phyloP scores from a whole-genome alignment of 2,797 vertebrate genomes.

The Florisuga fusca region DNA sequence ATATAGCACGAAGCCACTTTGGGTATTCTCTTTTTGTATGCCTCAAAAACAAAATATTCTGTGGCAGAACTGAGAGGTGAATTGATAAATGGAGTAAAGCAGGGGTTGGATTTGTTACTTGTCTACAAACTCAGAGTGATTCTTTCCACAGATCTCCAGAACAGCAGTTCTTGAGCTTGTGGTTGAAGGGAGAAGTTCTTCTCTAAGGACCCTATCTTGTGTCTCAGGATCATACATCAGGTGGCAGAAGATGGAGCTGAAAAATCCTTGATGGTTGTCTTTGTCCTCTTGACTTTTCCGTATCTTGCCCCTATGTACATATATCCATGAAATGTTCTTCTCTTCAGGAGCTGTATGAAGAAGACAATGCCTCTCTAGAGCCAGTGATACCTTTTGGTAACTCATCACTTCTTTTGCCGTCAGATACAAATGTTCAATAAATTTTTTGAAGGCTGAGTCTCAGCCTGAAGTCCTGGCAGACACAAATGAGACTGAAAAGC shows the following conservation, averaged over 20 bases:
- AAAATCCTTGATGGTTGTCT: neutral
- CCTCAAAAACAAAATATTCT: no score
- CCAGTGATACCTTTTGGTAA: neutral
- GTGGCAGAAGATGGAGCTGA: neutral
- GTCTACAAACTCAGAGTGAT: rapidly evolving
- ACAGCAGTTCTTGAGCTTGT: neutral
- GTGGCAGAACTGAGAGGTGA: no score
- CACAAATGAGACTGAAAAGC: neutral
- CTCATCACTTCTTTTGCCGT: neutral
- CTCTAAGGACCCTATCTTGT: neutral
- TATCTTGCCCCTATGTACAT: neutral
- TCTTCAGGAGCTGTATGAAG: neutral
- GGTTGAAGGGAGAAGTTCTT: neutral
- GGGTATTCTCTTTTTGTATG: no score
- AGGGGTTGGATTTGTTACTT: neutral
- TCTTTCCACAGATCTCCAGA: neutral
- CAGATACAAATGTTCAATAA: neutral
- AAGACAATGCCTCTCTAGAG: neutral
- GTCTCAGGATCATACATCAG: neutral
- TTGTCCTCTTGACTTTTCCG: neutral
- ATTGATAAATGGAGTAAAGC: no score
- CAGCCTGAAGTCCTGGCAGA: neutral
- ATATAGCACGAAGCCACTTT: no score
- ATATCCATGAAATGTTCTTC: neutral
- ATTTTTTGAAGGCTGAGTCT: neutral